Base-by-base conservation (phyloP, 1,140 invertebrate species). In the Charaxes varanes region DNA sequence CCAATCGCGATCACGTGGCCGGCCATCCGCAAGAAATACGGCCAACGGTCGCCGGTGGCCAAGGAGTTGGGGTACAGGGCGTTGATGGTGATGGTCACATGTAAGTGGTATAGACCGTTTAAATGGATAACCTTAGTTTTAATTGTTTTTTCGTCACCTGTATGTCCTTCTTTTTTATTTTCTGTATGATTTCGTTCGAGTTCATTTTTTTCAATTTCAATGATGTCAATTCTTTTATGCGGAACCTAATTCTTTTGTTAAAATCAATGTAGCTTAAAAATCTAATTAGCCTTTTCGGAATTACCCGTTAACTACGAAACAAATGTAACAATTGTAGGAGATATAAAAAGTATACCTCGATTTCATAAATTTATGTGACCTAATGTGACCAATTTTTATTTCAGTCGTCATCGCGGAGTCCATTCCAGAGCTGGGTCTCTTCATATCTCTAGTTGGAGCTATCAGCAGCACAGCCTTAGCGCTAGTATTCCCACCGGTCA, bases 401-500 rank as follows among this genome's bases (percentile, higher is more conserved):
- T 4, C 83, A 95, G 95, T 96, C 86, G 70, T 89, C 2, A 77
- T 97, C 24, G 95, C 95, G 0, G 89, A 92, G 43, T 85, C 89
- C 0, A 91, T 98, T 40, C 95, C 95, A 0, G 85, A 94, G 53
- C 82, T 98, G 31, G 92, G 93, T 23, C 82, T 95, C 1, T 91
- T 97, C 71, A 97, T 98, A 47, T 95, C 96, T 0, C 83, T 97
- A 23, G 92, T 97, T 24, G 96, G 96, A 1, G 94, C 96, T 0
- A 86, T 97, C 3, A 93, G 93, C 64, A 94, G 93, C 48, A 94
- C 94, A 14, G 90, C 93, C 0, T 82, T 97, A 27, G 94, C 95
- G 0, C 86, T 98, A 0, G 87, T 98, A 6, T 93, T 97, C 55
- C 96, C 96, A 1, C 93, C 96, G 1, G 76, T 97, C 7, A 91